Evolutionary conservation across 2,113 vertebrate species (phyloP).

Genomic region (Lonchura striata): DNA sequence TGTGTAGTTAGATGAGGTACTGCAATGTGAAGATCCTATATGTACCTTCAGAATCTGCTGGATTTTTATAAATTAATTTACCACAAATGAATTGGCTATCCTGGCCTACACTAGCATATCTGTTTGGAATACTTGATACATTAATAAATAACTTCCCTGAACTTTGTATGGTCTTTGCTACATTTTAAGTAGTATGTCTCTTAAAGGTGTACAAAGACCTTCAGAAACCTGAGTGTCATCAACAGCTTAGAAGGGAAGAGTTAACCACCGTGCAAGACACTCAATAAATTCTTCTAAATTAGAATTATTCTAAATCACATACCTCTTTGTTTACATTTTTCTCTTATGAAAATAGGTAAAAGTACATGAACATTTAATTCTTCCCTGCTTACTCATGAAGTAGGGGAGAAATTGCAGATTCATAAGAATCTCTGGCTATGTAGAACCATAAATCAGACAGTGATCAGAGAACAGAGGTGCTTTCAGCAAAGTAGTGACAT

Average conservation of each 20-base stretch:
- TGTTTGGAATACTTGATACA: neutral
- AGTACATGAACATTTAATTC: neutral
- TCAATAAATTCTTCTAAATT: neutral
- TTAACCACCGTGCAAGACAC: neutral
- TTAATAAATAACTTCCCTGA: neutral
- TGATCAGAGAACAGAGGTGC: neutral
- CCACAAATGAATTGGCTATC: neutral
- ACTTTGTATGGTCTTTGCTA: neutral
- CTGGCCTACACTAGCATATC: neutral
- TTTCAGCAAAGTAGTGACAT: neutral
- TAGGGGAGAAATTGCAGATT: neutral
- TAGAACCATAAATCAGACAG: neutral
- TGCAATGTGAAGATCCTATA: fast-evolving
- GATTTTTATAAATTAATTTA: neutral
- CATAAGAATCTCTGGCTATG: neutral
- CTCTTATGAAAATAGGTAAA: neutral
- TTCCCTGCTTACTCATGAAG: neutral
- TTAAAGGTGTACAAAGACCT: neutral
- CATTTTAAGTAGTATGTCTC: neutral
- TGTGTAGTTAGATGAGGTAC: neutral
- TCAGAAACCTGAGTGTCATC: neutral
- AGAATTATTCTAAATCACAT: neutral
- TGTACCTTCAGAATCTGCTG: neutral
- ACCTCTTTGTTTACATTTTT: neutral
- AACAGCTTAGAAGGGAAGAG: neutral